Evolutionary conservation across 2,888 invertebrate species (phyloP).

Genomic region (Pseudococcus viburni): DNA sequence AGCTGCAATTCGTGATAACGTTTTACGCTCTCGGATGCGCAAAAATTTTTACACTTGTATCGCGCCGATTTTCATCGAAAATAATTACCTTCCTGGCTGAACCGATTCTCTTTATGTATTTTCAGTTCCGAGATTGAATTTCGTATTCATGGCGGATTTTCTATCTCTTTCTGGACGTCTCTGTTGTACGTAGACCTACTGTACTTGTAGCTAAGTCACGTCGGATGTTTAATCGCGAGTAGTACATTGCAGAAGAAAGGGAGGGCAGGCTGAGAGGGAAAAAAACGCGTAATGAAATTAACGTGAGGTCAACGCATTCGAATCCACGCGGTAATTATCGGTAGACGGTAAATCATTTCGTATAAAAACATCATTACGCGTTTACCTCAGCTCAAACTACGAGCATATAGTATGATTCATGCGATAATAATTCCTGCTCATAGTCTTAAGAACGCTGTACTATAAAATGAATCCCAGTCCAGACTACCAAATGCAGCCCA

Average conservation of each 20-base stretch:
- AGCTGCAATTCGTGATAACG: conserved; percentile 30
- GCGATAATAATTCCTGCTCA: conserved; percentile 30
- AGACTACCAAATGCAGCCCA: too few relatives aligned
- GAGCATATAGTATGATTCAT: conserved; percentile 12
- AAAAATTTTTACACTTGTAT: not conserved
- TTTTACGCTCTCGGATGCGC: not conserved
- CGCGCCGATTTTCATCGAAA: conserved; percentile 33
- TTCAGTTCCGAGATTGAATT: conserved; percentile 30
- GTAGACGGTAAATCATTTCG: conserved; percentile 31
- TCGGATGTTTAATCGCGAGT: conserved; percentile 3
- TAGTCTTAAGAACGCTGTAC: not conserved
- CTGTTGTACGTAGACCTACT: not conserved
- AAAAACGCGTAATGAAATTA: conserved; percentile 37
- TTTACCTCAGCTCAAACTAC: not conserved
- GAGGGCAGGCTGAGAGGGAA: not conserved
- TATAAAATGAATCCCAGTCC: not conserved
- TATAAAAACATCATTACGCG: conserved; percentile 28
- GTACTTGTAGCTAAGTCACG: conserved; percentile 16
- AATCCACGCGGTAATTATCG: conserved; percentile 9
- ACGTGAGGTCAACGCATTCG: conserved; percentile 42
- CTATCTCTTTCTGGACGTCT: not conserved
- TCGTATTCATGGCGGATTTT: not conserved
- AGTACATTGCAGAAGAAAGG: not conserved
- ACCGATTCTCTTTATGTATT: not conserved
- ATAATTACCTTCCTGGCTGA: conserved; percentile 23